These are phyloP conservation scores for Panopea generosa DNA, from an alignment of 2,888 invertebrate genomes.

Conservation along the genomic window DNA sequence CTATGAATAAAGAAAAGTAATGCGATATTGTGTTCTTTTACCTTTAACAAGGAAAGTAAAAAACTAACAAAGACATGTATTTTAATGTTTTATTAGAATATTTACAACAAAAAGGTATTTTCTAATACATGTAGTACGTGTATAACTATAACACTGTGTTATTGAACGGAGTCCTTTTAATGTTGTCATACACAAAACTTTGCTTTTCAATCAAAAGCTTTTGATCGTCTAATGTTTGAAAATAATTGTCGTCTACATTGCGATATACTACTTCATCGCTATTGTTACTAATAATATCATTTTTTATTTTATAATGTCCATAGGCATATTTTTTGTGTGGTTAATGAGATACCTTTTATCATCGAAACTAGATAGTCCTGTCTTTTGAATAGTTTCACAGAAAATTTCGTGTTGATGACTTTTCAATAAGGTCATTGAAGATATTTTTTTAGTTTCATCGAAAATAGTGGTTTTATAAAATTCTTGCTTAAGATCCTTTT, in stretches of 20 bases:
- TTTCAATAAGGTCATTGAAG: constrained; percentile 23
- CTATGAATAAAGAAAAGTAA: background rate
- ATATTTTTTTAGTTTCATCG: constrained; percentile 20
- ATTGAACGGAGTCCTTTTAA: no score
- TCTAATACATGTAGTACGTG: no score
- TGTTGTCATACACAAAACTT: no score
- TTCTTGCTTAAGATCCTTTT: constrained; percentile 38
- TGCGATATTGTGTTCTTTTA: background rate
- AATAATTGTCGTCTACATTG: background rate
- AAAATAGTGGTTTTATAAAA: constrained; percentile 42
- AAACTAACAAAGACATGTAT: background rate
- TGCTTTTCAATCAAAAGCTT: background rate
- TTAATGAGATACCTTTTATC: constrained; percentile 40
- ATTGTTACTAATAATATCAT: background rate
- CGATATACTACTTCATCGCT: background rate
- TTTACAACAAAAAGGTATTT: no score
- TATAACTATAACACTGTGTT: no score
- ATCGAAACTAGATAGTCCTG: constrained; percentile 35
- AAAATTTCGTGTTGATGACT: constrained; percentile 34
- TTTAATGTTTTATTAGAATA: no score
- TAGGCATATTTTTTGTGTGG: constrained; percentile 26
- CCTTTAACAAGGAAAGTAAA: background rate
- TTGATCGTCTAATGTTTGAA: background rate
- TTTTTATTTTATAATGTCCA: constrained; percentile 20
- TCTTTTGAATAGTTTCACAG: constrained; percentile 28